Conservation (phyloP, 2,113 vertebrate genomes). For the Corythornis madagascariensis region DNA sequence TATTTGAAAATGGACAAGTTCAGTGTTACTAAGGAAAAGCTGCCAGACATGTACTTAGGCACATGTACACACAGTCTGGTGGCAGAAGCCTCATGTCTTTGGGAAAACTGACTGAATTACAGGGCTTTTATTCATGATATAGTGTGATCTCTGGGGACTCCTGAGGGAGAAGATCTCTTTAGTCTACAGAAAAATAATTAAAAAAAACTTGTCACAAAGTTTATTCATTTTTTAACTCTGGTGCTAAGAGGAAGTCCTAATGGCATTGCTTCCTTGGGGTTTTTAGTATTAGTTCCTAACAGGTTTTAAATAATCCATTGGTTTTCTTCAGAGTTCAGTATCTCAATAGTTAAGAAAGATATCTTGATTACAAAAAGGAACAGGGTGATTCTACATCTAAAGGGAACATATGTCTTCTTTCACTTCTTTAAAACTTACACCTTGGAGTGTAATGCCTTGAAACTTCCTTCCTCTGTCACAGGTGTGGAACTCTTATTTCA, state of each 20-base stretch:
- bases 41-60: neutral
- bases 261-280: neutral
- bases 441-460: neutral
- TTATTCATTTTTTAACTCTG: neutral
- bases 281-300: neutral
- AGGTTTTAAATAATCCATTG: neutral
- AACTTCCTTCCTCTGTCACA: constrained; percentile 64
- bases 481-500: constrained; percentile 99
- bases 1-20: neutral
- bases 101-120: neutral
- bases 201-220: neutral
- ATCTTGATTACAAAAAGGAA: neutral
- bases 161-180: neutral
- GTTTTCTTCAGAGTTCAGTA: neutral
- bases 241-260: neutral
- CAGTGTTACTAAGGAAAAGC: neutral
- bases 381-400: neutral
- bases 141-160: neutral
- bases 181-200: neutral
- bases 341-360: neutral
- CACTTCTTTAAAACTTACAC: neutral
- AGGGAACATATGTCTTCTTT: neutral
- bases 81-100: neutral
- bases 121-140: neutral
- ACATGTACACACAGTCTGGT: neutral